A percentile compares a stretch with the other conserved stretches of the same genome.
Evolutionary conservation across 1,140 invertebrate species (phyloP).

Genomic region (Zeugodacus cucurbitae): DNA sequence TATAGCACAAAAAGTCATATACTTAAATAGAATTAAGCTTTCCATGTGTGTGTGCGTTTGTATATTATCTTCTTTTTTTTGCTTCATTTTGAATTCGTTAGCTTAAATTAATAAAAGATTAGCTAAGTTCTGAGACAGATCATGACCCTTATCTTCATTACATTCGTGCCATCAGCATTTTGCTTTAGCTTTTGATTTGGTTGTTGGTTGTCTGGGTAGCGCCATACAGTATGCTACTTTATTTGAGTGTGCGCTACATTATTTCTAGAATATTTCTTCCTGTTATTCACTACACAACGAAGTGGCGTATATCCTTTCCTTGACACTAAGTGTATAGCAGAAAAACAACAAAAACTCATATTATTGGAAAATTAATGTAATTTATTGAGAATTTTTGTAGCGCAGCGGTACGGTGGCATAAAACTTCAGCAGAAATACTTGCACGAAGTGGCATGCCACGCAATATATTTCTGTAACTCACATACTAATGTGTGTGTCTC

Average conservation of each 20-base stretch:
- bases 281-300: neutral
- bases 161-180: neutral
- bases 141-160: slow-evolving; percentile 32
- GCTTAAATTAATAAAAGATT: slow-evolving; percentile 61
- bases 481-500: neutral
- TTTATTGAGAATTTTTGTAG: slow-evolving; percentile 46
- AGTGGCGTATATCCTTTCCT: neutral
- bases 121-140: slow-evolving; percentile 43
- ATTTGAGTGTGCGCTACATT: slow-evolving; percentile 54
- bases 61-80: neutral
- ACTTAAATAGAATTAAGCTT: neutral
- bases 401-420: neutral
- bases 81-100: neutral
- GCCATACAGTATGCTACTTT: slow-evolving; percentile 54
- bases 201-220: slow-evolving; percentile 44
- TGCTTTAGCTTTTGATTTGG: neutral
- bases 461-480: neutral
- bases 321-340: too few relatives aligned
- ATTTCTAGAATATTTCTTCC: neutral
- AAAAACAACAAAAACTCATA: slow-evolving; percentile 40
- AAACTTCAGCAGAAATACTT: neutral
- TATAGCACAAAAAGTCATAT: neutral
- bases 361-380: slow-evolving; percentile 64
- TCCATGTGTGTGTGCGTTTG: neutral
- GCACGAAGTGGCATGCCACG: neutral